Percentiles rank a stretch among this genome's conserved stretches.
These are phyloP conservation scores for Nipponacmea schrenckii DNA, from an alignment of 2,888 invertebrate species.

Conservation along the genomic window DNA sequence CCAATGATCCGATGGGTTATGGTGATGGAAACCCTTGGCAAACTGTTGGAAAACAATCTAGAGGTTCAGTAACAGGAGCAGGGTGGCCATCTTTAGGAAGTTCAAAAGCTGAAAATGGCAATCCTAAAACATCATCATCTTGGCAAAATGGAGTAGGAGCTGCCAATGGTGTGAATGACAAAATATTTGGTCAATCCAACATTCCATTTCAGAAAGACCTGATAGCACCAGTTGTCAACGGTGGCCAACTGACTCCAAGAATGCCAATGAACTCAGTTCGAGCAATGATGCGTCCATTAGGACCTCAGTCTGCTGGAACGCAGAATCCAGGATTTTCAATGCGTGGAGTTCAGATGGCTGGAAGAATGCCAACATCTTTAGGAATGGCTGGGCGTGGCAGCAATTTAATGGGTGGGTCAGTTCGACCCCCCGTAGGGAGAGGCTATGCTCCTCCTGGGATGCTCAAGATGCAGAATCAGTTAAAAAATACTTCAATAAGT, in stretches of 20 bases:
- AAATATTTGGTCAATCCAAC: neutral
- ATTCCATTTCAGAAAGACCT: neutral
- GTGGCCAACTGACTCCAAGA: neutral
- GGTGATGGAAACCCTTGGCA: neutral
- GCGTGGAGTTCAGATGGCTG: neutral
- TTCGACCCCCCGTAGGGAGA: neutral
- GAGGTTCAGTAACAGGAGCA: neutral
- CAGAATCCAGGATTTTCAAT: neutral
- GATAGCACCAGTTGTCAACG: neutral
- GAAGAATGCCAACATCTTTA: neutral
- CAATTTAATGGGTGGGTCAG: neutral
- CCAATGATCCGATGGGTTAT: conserved; percentile 33
- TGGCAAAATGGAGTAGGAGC: neutral
- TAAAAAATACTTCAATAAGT: too few species aligned
- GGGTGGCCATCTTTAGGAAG: conserved; percentile 2
- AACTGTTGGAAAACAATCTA: neutral
- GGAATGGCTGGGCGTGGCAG: conserved; percentile 6
- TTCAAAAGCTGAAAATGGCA: neutral
- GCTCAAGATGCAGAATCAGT: conserved; percentile 20
- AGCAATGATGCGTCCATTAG: neutral
- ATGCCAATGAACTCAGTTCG: neutral
- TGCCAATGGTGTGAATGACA: neutral
- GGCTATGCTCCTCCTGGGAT: conserved; percentile 38
- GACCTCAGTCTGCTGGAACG: neutral
- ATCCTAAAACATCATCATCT: neutral